Percentiles rank a stretch among this genome's conserved stretches.
phyloP scores from a whole-genome alignment of 2,113 vertebrate species.

The Seriola rivoliana region DNA sequence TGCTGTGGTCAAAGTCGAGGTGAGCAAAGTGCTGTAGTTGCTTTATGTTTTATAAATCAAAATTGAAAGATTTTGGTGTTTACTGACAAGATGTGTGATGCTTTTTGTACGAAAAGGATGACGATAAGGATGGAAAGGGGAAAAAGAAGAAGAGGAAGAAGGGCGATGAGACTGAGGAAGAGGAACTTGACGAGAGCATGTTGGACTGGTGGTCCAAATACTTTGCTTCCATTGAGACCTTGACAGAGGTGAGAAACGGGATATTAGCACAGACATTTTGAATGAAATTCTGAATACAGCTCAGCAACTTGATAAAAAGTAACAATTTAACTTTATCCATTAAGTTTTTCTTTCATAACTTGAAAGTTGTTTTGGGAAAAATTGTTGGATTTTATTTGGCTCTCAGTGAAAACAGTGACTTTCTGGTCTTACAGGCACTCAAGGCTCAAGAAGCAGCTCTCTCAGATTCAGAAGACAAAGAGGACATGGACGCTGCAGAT shows the following conservation, averaged over 20 bases:
- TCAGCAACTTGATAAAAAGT: too few species aligned
- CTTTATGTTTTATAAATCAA: background rate
- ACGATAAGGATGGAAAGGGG: conserved; percentile 88
- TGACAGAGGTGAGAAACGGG: conserved; percentile 89
- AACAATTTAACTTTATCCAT: too few species aligned
- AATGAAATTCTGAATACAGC: too few species aligned
- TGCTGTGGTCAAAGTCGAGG: conserved; percentile 80
- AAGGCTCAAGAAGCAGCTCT: conserved; percentile 90
- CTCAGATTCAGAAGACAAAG: conserved; percentile 92
- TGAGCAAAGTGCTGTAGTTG: conserved; percentile 23
- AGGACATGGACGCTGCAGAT: conserved; percentile 88
- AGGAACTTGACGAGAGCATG: conserved; percentile 95
- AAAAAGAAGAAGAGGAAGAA: conserved; percentile 90
- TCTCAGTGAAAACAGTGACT: background rate
- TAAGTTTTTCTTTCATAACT: too few species aligned
- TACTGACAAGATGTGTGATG: background rate
- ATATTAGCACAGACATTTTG: background rate
- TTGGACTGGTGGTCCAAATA: conserved; percentile 99
- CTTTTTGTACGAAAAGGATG: conserved; percentile 71
- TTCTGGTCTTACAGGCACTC: conserved; percentile 56
- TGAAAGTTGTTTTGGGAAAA: background rate
- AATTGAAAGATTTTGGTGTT: background rate
- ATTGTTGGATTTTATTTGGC: background rate
- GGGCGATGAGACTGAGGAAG: conserved; percentile 90
- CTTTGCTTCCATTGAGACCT: conserved; percentile 95